Percentiles rank a stretch among this genome's conserved stretches.
Conservation (phyloP, 2,888 invertebrate genomes). For the Argyresthia goedartella region DNA sequence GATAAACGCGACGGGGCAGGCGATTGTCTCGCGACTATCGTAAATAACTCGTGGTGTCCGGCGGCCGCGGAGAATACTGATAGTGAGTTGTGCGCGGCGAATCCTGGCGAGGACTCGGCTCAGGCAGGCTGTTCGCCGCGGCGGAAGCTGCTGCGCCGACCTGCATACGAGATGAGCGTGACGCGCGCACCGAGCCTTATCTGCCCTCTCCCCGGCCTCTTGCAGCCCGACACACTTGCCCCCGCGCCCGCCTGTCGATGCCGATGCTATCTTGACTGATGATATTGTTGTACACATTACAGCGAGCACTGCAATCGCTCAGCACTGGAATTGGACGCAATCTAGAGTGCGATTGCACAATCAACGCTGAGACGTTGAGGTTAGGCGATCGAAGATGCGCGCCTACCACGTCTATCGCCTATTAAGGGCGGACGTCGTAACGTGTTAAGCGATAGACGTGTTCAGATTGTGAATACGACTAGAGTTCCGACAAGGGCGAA, state of each 20-base stretch:
- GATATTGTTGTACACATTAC: too few relatives aligned
- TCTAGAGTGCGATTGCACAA: too few relatives aligned
- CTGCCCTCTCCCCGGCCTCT: not conserved
- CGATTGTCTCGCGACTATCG: slow-evolving; percentile 65
- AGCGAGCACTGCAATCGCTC: too few relatives aligned
- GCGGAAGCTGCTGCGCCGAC: slow-evolving; percentile 57
- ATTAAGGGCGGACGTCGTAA: too few relatives aligned
- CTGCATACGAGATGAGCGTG: slow-evolving; percentile 58
- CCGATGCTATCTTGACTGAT: slow-evolving; percentile 1
- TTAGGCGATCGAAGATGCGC: too few relatives aligned
- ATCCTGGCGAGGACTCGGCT: slow-evolving; percentile 23
- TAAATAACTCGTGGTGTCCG: slow-evolving; percentile 67
- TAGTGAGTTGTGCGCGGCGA: slow-evolving; percentile 43
- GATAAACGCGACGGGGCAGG: slow-evolving; percentile 57
- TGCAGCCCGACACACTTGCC: not conserved
- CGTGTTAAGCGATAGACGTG: too few relatives aligned
- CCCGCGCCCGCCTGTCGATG: not conserved
- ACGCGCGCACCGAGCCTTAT: slow-evolving; percentile 16
- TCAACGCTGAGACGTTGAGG: too few relatives aligned
- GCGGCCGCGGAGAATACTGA: slow-evolving; percentile 51
- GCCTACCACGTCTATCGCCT: too few relatives aligned
- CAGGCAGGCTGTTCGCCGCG: not conserved
- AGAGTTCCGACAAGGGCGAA: too few relatives aligned
- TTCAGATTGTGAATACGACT: too few relatives aligned
- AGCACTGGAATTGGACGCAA: too few relatives aligned